phyloP scores from a whole-genome alignment of 2,797 vertebrate genomes.

The Eremophila alpestris region DNA sequence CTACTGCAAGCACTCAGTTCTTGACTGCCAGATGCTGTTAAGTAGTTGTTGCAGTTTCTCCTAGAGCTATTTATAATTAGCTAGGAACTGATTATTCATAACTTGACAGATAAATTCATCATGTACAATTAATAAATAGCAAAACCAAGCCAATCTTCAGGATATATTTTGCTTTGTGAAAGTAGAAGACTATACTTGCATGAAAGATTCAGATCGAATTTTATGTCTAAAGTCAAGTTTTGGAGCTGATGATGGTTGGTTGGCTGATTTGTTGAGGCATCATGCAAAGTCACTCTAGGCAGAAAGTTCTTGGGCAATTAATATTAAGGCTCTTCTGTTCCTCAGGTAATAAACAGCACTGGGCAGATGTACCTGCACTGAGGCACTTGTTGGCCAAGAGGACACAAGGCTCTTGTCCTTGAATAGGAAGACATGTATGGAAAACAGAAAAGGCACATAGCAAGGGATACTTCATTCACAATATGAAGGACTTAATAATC shows the following conservation, averaged over 20 bases:
- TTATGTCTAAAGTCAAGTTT: background rate
- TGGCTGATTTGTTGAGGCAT: background rate
- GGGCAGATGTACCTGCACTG: background rate
- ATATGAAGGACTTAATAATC: background rate
- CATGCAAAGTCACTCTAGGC: background rate
- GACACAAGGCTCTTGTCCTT: background rate
- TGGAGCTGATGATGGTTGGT: background rate
- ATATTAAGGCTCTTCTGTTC: background rate
- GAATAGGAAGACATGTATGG: background rate
- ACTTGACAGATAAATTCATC: background rate
- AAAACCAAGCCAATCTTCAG: background rate
- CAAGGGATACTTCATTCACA: background rate
- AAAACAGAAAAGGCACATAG: background rate
- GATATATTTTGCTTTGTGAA: background rate
- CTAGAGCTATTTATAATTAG: slow-evolving; percentile 18
- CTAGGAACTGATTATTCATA: slow-evolving; percentile 1
- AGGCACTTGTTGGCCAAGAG: background rate
- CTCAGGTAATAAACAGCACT: background rate
- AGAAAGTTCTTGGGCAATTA: background rate
- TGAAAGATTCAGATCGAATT: background rate
- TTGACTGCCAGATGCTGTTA: background rate
- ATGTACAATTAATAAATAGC: slow-evolving; percentile 15
- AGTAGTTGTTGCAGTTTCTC: background rate
- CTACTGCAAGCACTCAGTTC: background rate
- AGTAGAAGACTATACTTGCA: background rate